A percentile compares a stretch with the other conserved stretches of the same genome.
phyloP scores from a whole-genome alignment of 30 jellyfish, hydroid and myxozoan species.

The Hydractinia symbiolongicarpus region DNA sequence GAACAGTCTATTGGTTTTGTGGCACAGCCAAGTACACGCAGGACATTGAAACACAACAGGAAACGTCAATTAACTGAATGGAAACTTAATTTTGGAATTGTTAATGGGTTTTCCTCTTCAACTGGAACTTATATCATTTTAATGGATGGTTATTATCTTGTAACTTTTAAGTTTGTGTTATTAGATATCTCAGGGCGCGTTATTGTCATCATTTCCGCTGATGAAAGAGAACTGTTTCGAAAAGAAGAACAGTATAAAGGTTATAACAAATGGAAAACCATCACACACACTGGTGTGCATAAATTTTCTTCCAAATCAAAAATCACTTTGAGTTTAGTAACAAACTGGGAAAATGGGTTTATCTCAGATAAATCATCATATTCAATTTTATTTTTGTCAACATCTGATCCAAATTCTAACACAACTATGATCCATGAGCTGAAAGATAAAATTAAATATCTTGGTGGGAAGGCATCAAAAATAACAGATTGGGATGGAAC shows the following conservation, averaged over 20 bases:
- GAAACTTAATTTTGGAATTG: not conserved
- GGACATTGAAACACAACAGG: not conserved
- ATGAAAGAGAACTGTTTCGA: not conserved
- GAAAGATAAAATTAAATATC: not conserved
- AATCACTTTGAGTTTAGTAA: not conserved
- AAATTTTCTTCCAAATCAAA: not conserved
- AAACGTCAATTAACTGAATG: not conserved
- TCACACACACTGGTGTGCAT: not conserved
- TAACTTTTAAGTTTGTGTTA: conserved; percentile 13
- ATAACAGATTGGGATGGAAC: not conserved
- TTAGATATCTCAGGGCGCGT: conserved; percentile 2
- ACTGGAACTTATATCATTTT: conserved; percentile 4
- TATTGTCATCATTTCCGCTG: not conserved
- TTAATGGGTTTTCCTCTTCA: conserved; percentile 17
- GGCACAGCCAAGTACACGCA: not conserved
- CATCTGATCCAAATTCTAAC: not conserved
- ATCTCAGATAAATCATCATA: conserved; percentile 7
- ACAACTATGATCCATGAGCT: not conserved
- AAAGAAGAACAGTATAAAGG: not conserved
- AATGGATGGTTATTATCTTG: conserved; percentile 10
- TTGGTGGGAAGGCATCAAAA: not conserved
- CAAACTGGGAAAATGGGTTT: not conserved
- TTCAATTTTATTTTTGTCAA: not conserved
- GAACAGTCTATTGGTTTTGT: conserved; percentile 9
- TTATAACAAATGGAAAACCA: conserved; percentile 3